phyloP scores from a whole-genome alignment of 2,888 invertebrate genomes.

The Archips xylosteana region DNA sequence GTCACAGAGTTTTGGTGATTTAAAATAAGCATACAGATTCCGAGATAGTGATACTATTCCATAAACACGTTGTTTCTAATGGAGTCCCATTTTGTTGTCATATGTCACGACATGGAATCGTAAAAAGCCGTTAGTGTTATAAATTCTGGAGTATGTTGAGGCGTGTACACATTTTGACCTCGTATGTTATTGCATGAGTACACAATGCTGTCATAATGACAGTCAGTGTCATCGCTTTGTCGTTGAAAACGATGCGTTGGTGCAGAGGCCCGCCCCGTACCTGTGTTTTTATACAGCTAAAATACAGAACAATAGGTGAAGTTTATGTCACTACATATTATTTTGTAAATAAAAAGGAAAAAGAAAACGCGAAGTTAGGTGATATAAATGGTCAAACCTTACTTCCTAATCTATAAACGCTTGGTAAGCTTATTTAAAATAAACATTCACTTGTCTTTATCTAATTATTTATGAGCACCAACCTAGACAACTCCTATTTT shows the following conservation, averaged over 20 bases:
- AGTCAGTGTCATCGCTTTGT: background rate
- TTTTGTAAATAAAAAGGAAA: no score
- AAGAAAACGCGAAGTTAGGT: no score
- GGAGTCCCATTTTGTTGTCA: constrained; percentile 70
- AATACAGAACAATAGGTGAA: no score
- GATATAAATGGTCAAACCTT: no score
- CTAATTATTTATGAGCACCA: no score
- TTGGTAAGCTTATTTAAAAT: no score
- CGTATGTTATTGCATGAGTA: background rate
- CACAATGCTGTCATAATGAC: background rate
- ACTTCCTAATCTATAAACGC: no score
- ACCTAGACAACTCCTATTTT: no score
- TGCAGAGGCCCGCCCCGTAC: background rate
- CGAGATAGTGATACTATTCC: constrained; percentile 64
- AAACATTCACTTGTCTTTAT: no score
- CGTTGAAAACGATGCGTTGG: background rate
- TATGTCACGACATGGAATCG: constrained; percentile 74
- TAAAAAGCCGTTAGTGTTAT: constrained; percentile 68
- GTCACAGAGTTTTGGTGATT: constrained; percentile 36
- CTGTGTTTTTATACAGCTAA: no score
- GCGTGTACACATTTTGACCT: constrained; percentile 28
- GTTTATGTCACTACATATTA: no score
- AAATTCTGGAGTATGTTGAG: constrained; percentile 64
- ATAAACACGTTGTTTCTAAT: constrained; percentile 79
- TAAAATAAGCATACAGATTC: constrained; percentile 56